These are phyloP conservation scores for Oconnorella tubifera DNA, from an alignment of 2,888 invertebrate genomes.

Conservation along the genomic window DNA sequence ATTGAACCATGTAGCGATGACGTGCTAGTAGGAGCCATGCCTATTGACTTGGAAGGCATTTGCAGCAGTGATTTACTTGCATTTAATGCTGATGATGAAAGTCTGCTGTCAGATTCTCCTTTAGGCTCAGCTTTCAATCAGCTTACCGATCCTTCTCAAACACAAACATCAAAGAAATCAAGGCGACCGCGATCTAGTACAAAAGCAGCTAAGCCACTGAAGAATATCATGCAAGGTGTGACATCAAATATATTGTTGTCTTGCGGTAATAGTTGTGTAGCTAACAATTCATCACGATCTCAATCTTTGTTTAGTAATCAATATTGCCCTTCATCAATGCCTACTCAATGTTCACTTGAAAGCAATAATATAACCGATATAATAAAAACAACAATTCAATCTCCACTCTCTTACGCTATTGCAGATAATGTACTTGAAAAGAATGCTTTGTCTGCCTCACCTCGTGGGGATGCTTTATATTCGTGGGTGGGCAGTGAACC, in stretches of 20 bases:
- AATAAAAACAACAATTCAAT: neutral
- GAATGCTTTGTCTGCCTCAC: neutral
- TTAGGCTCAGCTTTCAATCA: too few species aligned
- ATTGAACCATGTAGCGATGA: neutral
- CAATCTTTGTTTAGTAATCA: too few species aligned
- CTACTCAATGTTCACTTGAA: neutral
- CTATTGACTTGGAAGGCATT: neutral
- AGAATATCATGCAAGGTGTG: too few species aligned
- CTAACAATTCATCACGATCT: too few species aligned
- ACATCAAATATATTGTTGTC: too few species aligned
- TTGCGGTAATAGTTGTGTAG: too few species aligned
- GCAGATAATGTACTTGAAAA: too few species aligned
- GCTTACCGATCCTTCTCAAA: too few species aligned
- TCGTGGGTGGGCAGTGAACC: slow-evolving; percentile 8
- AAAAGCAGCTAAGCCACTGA: neutral
- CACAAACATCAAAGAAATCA: neutral
- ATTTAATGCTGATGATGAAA: neutral
- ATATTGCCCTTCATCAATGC: neutral
- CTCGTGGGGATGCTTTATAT: neutral
- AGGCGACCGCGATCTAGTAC: neutral
- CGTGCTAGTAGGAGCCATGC: neutral
- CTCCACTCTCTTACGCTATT: neutral
- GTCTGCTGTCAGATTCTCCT: too few species aligned
- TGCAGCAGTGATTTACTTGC: slow-evolving; percentile 1
- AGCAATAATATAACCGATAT: too few species aligned